Evolutionary conservation across 2,888 invertebrate genomes (phyloP).

Genomic region (Agriopis aurantiaria): DNA sequence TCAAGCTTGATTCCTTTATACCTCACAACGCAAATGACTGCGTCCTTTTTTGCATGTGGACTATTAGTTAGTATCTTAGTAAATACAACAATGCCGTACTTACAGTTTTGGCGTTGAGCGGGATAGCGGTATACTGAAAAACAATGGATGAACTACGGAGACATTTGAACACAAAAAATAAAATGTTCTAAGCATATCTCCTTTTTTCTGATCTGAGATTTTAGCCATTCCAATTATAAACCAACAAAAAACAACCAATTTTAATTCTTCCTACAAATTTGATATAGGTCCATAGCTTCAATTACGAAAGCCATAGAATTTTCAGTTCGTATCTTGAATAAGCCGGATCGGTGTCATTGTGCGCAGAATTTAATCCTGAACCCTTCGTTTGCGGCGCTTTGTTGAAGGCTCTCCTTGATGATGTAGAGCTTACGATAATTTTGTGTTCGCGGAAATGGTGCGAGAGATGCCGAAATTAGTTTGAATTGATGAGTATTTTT

Average conservation of each 20-base stretch:
- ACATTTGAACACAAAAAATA: too few relatives aligned
- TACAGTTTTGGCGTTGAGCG: too few relatives aligned
- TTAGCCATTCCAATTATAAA: too few relatives aligned
- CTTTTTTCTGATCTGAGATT: too few relatives aligned
- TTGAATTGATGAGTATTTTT: slow-evolving; percentile 10
- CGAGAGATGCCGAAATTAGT: slow-evolving; percentile 4
- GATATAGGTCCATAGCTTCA: slow-evolving; percentile 26
- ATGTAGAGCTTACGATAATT: slow-evolving; percentile 30
- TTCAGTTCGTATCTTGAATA: slow-evolving; percentile 24
- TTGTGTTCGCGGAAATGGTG: slow-evolving; percentile 22
- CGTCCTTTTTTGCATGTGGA: too few relatives aligned
- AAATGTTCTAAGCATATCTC: too few relatives aligned
- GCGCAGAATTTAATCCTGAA: slow-evolving; percentile 34
- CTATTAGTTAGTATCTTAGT: too few relatives aligned
- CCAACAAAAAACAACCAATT: slow-evolving; percentile 1
- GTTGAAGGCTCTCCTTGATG: slow-evolving; percentile 22
- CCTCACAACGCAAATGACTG: too few relatives aligned
- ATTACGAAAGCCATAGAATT: slow-evolving; percentile 35
- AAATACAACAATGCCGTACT: too few relatives aligned
- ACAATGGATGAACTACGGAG: too few relatives aligned
- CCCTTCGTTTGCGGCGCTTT: slow-evolving; percentile 35
- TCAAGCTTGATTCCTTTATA: too few relatives aligned
- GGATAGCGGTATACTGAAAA: too few relatives aligned
- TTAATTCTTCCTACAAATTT: slow-evolving; percentile 26
- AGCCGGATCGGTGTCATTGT: slow-evolving; percentile 33